These are phyloP conservation scores for Chaenogobius annularis DNA, from an alignment of 2,113 vertebrate genomes.

Conservation along the genomic window DNA sequence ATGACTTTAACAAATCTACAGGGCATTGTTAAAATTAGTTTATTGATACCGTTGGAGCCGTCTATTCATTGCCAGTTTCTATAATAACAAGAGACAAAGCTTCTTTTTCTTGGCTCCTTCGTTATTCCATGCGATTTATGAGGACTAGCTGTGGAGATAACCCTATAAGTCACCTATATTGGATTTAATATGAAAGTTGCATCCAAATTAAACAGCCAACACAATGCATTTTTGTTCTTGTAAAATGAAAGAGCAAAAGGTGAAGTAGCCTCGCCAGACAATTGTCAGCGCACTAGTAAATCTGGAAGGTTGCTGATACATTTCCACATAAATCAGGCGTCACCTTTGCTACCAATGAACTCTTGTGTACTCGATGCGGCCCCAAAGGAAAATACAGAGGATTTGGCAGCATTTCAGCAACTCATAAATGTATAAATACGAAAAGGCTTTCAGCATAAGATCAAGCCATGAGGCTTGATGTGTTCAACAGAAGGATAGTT, in stretches of 20 bases:
- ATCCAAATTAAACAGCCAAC: conserved; percentile 16
- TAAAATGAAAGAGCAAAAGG: background rate
- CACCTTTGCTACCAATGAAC: conserved; percentile 33
- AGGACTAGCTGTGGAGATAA: background rate
- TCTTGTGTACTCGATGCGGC: conserved; percentile 34
- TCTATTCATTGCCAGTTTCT: conserved; percentile 20
- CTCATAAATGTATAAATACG: background rate
- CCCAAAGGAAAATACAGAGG: conserved; percentile 29
- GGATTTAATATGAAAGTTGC: conserved; percentile 3
- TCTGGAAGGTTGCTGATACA: conserved; percentile 34
- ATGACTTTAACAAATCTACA: conserved; percentile 29
- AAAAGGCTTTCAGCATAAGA: conserved; percentile 17
- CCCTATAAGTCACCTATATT: conserved; percentile 11
- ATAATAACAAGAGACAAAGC: conserved; percentile 20
- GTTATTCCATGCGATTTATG: background rate
- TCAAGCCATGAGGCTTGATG: conserved; percentile 15
- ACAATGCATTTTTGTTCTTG: conserved; percentile 10
- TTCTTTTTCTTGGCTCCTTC: conserved; percentile 6
- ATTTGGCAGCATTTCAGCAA: conserved; percentile 16
- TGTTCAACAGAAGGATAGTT: conserved; percentile 31
- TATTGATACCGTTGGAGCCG: conserved; percentile 29
- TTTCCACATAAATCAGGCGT: conserved; percentile 55
- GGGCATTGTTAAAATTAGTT: conserved; percentile 24
- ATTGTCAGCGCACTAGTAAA: conserved; percentile 47
- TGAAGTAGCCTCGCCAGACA: conserved; percentile 13